A percentile compares a stretch with the other conserved stretches of the same genome.
Evolutionary conservation across 2,888 invertebrate species (phyloP).

Genomic region (Rhynchonema sp.): DNA sequence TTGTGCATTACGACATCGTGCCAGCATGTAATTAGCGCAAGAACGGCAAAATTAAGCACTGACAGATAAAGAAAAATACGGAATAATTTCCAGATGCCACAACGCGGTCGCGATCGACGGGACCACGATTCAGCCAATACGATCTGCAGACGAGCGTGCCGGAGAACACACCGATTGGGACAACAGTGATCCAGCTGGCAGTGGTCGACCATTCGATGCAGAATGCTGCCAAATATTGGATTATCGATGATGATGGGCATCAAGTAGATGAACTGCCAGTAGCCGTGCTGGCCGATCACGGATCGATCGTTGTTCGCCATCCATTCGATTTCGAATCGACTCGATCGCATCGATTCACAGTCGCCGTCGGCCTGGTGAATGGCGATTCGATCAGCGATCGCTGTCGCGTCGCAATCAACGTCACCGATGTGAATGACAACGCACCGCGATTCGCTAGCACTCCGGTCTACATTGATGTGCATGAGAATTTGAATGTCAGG

Average conservation of each 20-base stretch:
- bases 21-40: no score
- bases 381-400: not conserved
- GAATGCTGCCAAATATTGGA: not conserved
- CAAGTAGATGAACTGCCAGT: not conserved
- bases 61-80: no score
- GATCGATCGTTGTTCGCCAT: constrained; percentile 70
- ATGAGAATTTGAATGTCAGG: constrained; percentile 41
- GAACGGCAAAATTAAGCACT: no score
- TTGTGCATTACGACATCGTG: no score
- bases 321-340: constrained; percentile 79
- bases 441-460: constrained; percentile 77
- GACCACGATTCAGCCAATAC: not conserved
- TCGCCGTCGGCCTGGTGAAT: constrained; percentile 70
- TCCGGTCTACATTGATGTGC: constrained; percentile 73
- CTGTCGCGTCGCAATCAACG: constrained; percentile 47
- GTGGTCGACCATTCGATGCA: not conserved
- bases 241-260: not conserved
- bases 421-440: constrained; percentile 80
- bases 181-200: constrained; percentile 66
- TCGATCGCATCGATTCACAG: constrained; percentile 56
- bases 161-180: constrained; percentile 32
- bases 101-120: no score
- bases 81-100: no score
- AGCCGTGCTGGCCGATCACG: constrained; percentile 52
- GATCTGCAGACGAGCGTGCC: constrained; percentile 47